A percentile compares a stretch with the other conserved stretches of the same genome.
These are phyloP conservation scores for Anisognathus igniventris DNA, from an alignment of 2,797 vertebrate species.

Conservation along the genomic window DNA sequence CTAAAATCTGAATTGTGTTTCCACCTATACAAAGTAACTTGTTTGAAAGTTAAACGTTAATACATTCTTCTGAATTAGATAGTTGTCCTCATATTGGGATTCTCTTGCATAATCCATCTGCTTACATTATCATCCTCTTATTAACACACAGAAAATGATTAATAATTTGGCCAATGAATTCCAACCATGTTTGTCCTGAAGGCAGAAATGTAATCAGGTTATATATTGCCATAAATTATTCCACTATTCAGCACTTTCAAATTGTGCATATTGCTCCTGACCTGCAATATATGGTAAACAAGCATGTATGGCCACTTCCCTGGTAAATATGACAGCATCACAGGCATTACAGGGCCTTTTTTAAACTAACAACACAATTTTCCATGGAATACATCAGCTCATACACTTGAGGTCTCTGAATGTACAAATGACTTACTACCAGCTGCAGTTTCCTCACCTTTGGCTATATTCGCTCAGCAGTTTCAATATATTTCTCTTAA, in stretches of 20 bases:
- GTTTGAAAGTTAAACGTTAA: background rate
- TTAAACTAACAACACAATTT: background rate
- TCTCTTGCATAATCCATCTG: slow-evolving; percentile 23
- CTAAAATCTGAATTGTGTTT: background rate
- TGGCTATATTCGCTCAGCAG: background rate
- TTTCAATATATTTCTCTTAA: background rate
- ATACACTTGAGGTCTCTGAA: background rate
- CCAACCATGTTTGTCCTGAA: slow-evolving; percentile 49
- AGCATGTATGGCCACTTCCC: background rate
- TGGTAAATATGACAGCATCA: background rate
- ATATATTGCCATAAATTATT: slow-evolving; percentile 52
- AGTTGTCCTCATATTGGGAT: slow-evolving; percentile 1
- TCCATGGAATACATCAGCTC: background rate
- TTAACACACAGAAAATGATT: slow-evolving; percentile 46
- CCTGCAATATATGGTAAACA: slow-evolving; percentile 41
- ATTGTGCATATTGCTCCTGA: slow-evolving; percentile 9
- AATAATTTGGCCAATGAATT: slow-evolving; percentile 38
- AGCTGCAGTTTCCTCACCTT: background rate
- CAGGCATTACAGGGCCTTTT: background rate
- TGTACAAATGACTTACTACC: background rate
- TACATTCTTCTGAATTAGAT: background rate
- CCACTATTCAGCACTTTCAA: slow-evolving; percentile 50
- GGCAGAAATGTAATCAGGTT: slow-evolving; percentile 57
- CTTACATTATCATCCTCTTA: slow-evolving; percentile 37
- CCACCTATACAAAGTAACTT: background rate